Evolutionary conservation across 2,797 vertebrate genomes (phyloP).

Genomic region (Xenentodon cancila): DNA sequence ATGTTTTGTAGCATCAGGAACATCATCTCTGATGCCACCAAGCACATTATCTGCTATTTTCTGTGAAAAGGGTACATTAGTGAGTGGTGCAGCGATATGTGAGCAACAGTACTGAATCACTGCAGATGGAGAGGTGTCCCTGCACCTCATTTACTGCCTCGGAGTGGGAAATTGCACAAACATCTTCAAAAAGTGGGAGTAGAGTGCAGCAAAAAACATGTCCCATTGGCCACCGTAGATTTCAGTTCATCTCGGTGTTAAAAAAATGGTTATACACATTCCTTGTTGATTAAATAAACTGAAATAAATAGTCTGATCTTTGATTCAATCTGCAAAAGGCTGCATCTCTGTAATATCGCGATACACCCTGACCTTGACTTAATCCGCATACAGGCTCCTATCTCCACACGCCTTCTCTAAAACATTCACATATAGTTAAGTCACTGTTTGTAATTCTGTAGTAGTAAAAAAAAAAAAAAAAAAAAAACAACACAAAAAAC

Average conservation of each 20-base stretch:
- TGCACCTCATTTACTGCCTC: slow-evolving; percentile 63
- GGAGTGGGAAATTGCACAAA: slow-evolving; percentile 42
- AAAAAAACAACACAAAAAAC: slow-evolving; percentile 1
- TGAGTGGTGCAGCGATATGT: slow-evolving; percentile 52
- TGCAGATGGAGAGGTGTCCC: slow-evolving; percentile 67
- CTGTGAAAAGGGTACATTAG: slow-evolving; percentile 38
- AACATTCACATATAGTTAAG: slow-evolving; percentile 29
- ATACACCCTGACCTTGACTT: slow-evolving; percentile 24
- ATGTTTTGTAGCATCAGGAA: slow-evolving; percentile 10
- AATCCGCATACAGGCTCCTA: slow-evolving; percentile 13
- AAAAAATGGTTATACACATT: slow-evolving; percentile 34
- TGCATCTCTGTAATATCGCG: slow-evolving; percentile 23
- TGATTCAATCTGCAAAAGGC: slow-evolving; percentile 21
- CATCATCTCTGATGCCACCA: slow-evolving; percentile 7
- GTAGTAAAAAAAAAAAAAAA: too few species aligned
- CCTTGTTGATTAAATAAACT: slow-evolving; percentile 23
- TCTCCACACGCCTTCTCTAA: slow-evolving; percentile 6
- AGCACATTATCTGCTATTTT: slow-evolving; percentile 9
- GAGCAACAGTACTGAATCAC: slow-evolving; percentile 50
- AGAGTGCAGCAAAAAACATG: slow-evolving; percentile 39
- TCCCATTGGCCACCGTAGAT: slow-evolving; percentile 38
- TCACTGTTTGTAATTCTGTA: slow-evolving; percentile 12
- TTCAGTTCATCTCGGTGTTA: slow-evolving; percentile 29
- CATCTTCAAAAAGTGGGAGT: slow-evolving; percentile 62
- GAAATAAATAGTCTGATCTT: slow-evolving; percentile 20